phyloP scores from a whole-genome alignment of 2,888 invertebrate species.

The Tenthredo notha region DNA sequence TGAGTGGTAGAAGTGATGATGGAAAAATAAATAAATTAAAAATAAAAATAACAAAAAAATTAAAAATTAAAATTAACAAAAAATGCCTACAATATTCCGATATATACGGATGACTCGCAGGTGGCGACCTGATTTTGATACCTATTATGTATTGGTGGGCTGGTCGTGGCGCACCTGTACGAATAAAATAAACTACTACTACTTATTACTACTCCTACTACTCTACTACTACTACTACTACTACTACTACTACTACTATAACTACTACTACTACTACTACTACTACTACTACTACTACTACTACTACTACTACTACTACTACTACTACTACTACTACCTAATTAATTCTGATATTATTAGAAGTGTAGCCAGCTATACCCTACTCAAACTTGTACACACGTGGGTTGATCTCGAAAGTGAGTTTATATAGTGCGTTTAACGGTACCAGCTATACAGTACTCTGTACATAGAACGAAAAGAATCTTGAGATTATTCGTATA shows the following conservation, averaged over 20 bases:
- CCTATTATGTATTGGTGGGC: conserved; percentile 20
- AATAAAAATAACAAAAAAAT: neutral
- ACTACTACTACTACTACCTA: conserved; percentile 23
- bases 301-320: conserved; percentile 4
- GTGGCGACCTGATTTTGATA: conserved; percentile 43
- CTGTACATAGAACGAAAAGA: conserved; percentile 39
- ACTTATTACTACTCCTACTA: neutral
- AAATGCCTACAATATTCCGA: neutral
- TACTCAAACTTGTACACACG: conserved; percentile 15
- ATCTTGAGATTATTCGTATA: conserved; percentile 46
- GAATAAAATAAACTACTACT: conserved; percentile 7
- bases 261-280: conserved; percentile 3
- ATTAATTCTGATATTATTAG: conserved; percentile 36
- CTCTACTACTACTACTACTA: neutral
- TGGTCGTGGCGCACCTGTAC: conserved; percentile 20
- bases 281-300: conserved; percentile 10
- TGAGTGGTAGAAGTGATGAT: neutral
- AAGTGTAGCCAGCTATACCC: conserved; percentile 30
- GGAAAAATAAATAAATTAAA: neutral
- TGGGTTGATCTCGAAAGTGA: conserved; percentile 45
- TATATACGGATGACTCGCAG: neutral
- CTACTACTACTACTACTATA: neutral
- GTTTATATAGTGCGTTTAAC: conserved; percentile 50
- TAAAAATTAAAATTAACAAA: neutral
- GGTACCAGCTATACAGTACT: conserved; percentile 34